Evolutionary conservation across 2,888 invertebrate genomes (phyloP), one percentile per base, ranked within the genome.

Genomic region (Athalia circularis): DNA sequence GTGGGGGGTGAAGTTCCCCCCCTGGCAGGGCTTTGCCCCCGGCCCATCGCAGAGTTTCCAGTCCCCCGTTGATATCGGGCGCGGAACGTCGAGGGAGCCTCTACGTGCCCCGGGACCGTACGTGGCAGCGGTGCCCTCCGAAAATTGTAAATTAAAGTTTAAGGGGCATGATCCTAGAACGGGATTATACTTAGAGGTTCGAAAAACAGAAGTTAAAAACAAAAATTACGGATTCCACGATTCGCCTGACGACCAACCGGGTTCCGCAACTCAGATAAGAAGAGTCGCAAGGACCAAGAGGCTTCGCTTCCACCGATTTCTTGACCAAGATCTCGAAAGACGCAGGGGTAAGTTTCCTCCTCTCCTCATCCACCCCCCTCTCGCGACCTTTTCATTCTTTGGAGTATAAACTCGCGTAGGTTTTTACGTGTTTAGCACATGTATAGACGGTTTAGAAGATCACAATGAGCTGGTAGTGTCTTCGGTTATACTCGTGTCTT

Each of bases 61-160:
- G 85, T 86, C 85, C 89, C 86, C 88, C 86, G 87, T 86, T 88
- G 88, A 88, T 88, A 89, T 88, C 88, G 88, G 88, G 88, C 89
- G 88, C 86, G 85, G 85, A 86, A 87, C 85, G 86, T 84, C 88
- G 86, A 89, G 88, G 88, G 88, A 88, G 89, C 85, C 84, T 84
- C 81, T 82, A 84, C 83, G 85, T 81, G 85, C 72, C 72, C 72
- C 72, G 72, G 59, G 59, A 45, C 29, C 48, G 8, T 5, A 13
- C 50, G 54, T 43, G 62, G 75, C 75, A 75, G 62, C 59, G 75
- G 75, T 75, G 62, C 75, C 75, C 75, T 75, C 75, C 29, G 50
- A 59, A 6, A 47, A 29, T 52, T 52, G 52, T 52, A 67, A 50
- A 29, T 43, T 52, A 68, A 68, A 68, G 52, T 68, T 59, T 13